These are phyloP conservation scores for Anodontia alba DNA, from an alignment of 2,888 invertebrate species.

Conservation along the genomic window DNA sequence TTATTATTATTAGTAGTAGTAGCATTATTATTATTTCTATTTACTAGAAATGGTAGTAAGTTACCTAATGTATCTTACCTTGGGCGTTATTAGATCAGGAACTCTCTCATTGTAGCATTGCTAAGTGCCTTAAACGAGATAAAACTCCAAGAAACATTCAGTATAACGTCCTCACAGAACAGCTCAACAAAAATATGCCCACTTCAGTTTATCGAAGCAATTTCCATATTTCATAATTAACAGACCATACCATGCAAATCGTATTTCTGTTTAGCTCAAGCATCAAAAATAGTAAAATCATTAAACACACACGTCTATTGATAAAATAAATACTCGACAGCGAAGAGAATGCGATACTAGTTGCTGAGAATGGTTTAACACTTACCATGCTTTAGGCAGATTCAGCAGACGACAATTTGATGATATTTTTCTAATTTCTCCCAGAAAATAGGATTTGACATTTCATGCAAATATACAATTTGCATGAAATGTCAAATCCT, in stretches of 20 bases:
- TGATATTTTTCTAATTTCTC: no score
- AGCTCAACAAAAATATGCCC: background rate
- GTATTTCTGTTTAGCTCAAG: background rate
- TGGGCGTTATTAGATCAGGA: background rate
- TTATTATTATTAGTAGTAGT: no score
- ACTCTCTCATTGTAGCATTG: background rate
- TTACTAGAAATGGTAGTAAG: no score
- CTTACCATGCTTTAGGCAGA: no score
- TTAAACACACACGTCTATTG: conserved; percentile 17
- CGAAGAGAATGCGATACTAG: background rate
- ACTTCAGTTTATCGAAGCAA: background rate
- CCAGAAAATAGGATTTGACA: no score
- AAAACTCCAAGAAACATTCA: background rate
- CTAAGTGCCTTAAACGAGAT: background rate
- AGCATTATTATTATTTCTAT: no score
- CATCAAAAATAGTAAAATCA: conserved; percentile 15
- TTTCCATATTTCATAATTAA: background rate
- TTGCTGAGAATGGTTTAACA: conserved; percentile 4
- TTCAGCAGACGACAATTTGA: no score
- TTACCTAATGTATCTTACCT: no score
- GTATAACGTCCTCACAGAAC: background rate
- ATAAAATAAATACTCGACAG: conserved; percentile 17
- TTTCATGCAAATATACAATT: no score
- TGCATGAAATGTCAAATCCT: no score
- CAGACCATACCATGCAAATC: conserved; percentile 8